A percentile compares a stretch with the other conserved stretches of the same genome.
Conservation (phyloP, 1,140 invertebrate genomes). For the Listronotus oregonensis region DNA sequence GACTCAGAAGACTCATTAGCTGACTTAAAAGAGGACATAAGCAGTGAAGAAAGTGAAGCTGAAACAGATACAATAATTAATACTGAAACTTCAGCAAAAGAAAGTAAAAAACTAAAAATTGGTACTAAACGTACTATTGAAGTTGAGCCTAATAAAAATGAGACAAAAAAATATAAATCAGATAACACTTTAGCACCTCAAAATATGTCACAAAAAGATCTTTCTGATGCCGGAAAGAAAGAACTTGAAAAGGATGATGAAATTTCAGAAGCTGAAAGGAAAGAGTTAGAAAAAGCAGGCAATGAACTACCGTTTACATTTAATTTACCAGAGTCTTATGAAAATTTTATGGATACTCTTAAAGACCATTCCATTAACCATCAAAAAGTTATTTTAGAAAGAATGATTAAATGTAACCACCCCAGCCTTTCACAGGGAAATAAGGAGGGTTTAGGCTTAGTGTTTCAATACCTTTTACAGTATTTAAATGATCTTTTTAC, state of each 20-base stretch:
- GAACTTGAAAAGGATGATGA: neutral
- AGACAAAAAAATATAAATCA: constrained; percentile 12
- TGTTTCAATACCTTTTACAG: constrained; percentile 77
- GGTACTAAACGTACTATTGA: constrained; percentile 20
- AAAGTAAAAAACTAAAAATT: constrained; percentile 30
- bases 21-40: constrained; percentile 49
- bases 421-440: constrained; percentile 76
- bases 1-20: constrained; percentile 53
- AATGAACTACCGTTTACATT: constrained; percentile 75
- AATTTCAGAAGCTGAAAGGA: constrained; percentile 29
- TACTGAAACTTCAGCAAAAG: neutral
- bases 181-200: neutral
- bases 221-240: neutral
- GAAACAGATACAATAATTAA: too few species aligned
- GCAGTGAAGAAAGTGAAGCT: constrained; percentile 54
- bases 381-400: constrained; percentile 73
- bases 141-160: constrained; percentile 32
- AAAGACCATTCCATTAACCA: constrained; percentile 64
- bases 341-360: constrained; percentile 70
- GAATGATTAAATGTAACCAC: constrained; percentile 86
- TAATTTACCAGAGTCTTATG: constrained; percentile 68
- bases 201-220: too few species aligned
- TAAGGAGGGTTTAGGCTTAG: constrained; percentile 72
- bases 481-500: constrained; percentile 70
- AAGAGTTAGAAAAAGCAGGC: constrained; percentile 61